These are phyloP conservation scores for Mizuhopecten yessoensis DNA, from an alignment of 1,140 invertebrate species.

Conservation along the genomic window DNA sequence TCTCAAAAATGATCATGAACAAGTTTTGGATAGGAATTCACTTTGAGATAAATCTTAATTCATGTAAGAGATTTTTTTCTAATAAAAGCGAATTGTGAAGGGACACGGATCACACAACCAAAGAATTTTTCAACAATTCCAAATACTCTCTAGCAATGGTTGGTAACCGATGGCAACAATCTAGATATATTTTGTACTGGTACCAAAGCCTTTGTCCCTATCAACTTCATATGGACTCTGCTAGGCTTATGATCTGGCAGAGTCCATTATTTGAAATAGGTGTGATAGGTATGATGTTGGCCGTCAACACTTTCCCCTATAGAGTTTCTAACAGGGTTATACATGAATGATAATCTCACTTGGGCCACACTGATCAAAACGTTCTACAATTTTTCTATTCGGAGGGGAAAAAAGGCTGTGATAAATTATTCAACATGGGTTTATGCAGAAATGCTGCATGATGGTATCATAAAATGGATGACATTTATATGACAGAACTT, in stretches of 20 bases:
- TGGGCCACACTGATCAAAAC: background rate
- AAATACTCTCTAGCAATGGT: background rate
- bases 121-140: too few relatives aligned
- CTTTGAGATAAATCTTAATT: too few relatives aligned
- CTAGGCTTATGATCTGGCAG: background rate
- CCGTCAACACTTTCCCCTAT: background rate
- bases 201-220: background rate
- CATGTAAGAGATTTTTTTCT: too few relatives aligned
- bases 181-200: background rate
- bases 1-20: too few relatives aligned
- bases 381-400: slow-evolving; percentile 24
- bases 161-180: background rate
- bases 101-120: too few relatives aligned
- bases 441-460: background rate
- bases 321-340: background rate
- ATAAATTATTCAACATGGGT: slow-evolving; percentile 2
- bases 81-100: too few relatives aligned
- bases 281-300: background rate
- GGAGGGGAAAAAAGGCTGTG: background rate
- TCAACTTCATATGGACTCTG: background rate
- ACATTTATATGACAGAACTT: background rate
- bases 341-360: background rate
- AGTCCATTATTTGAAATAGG: background rate
- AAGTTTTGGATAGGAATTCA: too few relatives aligned
- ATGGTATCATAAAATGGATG: background rate